phyloP scores from a whole-genome alignment of 2,113 vertebrate genomes.

The Hyla sarda region DNA sequence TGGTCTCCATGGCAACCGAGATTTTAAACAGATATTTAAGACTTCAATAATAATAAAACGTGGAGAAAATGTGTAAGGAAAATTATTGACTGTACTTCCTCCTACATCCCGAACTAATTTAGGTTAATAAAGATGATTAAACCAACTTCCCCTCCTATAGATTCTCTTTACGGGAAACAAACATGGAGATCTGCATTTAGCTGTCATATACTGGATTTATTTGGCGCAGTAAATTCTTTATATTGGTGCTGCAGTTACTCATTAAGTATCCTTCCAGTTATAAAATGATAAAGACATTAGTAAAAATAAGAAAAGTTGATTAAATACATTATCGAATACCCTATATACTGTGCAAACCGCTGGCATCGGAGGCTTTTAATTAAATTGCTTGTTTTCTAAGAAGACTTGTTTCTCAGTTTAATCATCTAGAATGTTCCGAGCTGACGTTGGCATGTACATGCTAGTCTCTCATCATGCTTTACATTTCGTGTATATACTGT shows the following conservation, averaged over 20 bases:
- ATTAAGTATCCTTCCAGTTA: neutral
- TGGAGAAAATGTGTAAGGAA: neutral
- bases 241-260: neutral
- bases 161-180: conserved; percentile 18
- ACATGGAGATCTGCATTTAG: neutral
- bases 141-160: neutral
- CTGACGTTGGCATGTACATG: neutral
- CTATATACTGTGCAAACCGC: neutral
- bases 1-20: neutral
- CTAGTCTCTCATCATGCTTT: no score
- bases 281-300: neutral
- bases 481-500: no score
- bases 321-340: neutral
- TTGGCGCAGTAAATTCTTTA: neutral
- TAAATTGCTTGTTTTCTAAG: neutral
- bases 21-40: neutral
- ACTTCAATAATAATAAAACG: neutral
- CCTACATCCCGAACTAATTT: conserved; percentile 2
- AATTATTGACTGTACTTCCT: neutral
- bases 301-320: neutral
- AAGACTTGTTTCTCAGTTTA: neutral
- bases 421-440: neutral
- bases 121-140: neutral
- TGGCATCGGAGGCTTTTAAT: neutral
- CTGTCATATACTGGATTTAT: neutral